Base-by-base conservation (phyloP, 2,888 invertebrate species). In the Onthophagus sagittarius region DNA sequence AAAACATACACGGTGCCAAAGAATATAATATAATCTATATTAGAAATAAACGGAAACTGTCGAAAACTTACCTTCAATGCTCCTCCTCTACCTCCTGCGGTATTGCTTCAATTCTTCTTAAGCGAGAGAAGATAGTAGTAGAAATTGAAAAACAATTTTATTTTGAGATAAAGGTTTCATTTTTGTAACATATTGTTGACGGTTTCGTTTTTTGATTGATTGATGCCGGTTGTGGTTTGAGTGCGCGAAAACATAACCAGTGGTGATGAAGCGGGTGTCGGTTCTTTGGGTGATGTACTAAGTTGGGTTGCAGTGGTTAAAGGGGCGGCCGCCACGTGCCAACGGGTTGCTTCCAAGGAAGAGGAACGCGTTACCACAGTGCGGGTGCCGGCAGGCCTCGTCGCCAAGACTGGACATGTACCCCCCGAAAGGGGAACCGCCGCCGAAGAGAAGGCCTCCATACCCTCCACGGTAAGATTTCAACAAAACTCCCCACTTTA, bases 371-470 rank as follows among this genome's bases (percentile, higher is more conserved):
- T 85, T 84, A 84, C 84, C 84, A 85, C 83, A 81, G 85, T 85
- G 85, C 85, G 85, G 82, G 85, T 85, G 80, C 85, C 85, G 83
- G 85, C 84, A 83, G 84, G 85, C 82, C 84, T 85, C 77, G 82
- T 85, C 78, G 83, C 85, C 81, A 85, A 85, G 81, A 84, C 85
- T 81, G 85, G 85, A 82, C 85, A 85, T 85, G 85, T 85, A 84
- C 85, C 85, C 81, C 84, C 84, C 80, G 84, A 84, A 82, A 84
- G 85, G 85, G 85, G 85, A 83, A 85, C 85, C 85, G 81, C 84
- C 84, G 81, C 84, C 85, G 84, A 85, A 84, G 85, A 85, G 81
- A 85, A 85, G 84, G 85, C 85, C 83, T 85, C 85, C 82, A 83
- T 85, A 83, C 85, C 67, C 15, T 67, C 67, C 13, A 23, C 85